A percentile compares a stretch with the other conserved stretches of the same genome.
Evolutionary conservation across 2,888 invertebrate species (phyloP).

Genomic region (Steinernema carpocapsae): DNA sequence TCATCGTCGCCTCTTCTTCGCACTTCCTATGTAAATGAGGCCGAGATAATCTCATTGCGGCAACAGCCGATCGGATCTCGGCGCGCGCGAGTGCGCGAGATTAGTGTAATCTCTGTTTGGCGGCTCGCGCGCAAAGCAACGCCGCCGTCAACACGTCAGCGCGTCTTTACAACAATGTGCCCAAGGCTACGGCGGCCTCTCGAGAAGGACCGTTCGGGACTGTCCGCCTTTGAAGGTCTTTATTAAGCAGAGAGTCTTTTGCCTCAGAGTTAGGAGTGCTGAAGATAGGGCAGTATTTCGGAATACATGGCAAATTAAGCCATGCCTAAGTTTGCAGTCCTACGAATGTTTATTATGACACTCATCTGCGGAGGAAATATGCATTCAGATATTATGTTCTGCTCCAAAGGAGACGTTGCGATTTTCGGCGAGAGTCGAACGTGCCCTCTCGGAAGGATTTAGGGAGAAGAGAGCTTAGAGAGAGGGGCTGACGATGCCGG

Average conservation of each 20-base stretch:
- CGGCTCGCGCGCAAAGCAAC: conserved; percentile 32
- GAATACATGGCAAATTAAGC: too few species aligned
- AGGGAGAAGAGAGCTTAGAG: neutral
- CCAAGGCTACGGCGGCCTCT: conserved; percentile 25
- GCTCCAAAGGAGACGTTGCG: conserved; percentile 32
- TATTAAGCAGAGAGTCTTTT: neutral
- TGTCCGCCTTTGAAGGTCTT: neutral
- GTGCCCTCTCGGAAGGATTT: conserved; percentile 16
- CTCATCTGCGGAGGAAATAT: neutral
- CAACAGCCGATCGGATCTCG: conserved; percentile 20
- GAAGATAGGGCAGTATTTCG: too few species aligned
- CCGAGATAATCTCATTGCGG: conserved; percentile 24
- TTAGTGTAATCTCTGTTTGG: conserved; percentile 30
- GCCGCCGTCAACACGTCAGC: conserved; percentile 33
- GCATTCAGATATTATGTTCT: conserved; percentile 26
- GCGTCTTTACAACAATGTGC: conserved; percentile 34
- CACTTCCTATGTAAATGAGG: conserved; percentile 30
- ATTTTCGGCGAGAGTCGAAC: neutral
- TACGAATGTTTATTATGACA: neutral
- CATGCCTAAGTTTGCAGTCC: too few species aligned
- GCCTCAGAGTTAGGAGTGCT: too few species aligned
- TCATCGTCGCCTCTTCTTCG: conserved; percentile 10
- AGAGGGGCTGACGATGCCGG: conserved; percentile 15
- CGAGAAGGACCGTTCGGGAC: neutral
- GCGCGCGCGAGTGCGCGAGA: conserved; percentile 29